Conservation (phyloP, 2,113 vertebrate species). For the Abramis brama region DNA sequence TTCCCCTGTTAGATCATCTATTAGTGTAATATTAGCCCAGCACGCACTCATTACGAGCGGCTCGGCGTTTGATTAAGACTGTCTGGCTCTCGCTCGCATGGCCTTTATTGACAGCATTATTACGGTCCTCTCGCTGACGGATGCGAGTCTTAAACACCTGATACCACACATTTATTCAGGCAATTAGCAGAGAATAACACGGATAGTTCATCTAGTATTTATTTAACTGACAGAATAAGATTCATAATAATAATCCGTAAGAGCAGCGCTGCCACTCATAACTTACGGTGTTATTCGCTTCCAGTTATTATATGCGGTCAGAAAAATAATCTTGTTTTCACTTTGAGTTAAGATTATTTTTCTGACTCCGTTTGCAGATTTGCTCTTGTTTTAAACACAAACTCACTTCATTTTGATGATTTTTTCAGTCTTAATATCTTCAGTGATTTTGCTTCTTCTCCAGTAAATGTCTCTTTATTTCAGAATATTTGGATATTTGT, state of each 20-base stretch:
- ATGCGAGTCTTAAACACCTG: neutral
- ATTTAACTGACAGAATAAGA: neutral
- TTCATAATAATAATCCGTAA: neutral
- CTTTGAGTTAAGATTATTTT: too few relatives aligned
- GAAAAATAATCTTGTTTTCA: too few relatives aligned
- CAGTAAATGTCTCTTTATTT: too few relatives aligned
- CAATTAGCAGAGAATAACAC: neutral
- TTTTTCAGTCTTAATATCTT: too few relatives aligned
- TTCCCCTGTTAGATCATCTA: constrained; percentile 19
- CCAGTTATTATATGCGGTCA: too few relatives aligned
- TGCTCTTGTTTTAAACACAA: too few relatives aligned
- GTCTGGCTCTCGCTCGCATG: neutral
- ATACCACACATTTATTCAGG: neutral
- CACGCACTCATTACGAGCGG: neutral
- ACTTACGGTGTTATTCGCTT: too few relatives aligned
- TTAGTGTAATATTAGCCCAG: neutral
- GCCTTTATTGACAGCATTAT: constrained; percentile 9
- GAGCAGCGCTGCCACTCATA: too few relatives aligned
- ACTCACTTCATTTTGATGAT: too few relatives aligned
- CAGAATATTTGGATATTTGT: too few relatives aligned
- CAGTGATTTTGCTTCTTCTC: too few relatives aligned
- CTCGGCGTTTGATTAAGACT: neutral
- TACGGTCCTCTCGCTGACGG: neutral
- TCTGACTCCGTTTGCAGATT: too few relatives aligned
- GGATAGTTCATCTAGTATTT: neutral